Evolutionary conservation across 2,888 invertebrate genomes (phyloP), one percentile per base, ranked within the genome.

Genomic region (Diabrotica balteata): DNA sequence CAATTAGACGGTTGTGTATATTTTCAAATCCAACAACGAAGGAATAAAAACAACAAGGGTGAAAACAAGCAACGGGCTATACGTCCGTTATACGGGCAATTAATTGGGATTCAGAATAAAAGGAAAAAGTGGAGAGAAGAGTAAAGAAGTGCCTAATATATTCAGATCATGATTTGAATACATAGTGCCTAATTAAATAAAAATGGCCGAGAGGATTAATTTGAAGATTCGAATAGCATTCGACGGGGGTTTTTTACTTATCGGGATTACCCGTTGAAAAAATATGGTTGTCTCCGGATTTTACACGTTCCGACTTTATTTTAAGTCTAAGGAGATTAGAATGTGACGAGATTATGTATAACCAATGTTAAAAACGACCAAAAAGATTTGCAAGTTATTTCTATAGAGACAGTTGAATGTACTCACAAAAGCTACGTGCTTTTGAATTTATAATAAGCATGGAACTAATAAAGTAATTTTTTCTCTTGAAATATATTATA

Each of bases 21-120:
- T 54, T 54, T 54, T 7, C 8, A 43, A 54, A 7, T 10, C 43
- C 9, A 47, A 10, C 47, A 10, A 44, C 7, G 42, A 7, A 54
- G 43, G 54, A 52, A 17, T 54, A 11, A 43, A 43, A n/a, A 43
- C 9, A 43, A 43, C 42, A 43, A 10, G 43, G 32, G 57, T 22
- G 57, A 52, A 62, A 67, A 67, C 57, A 57, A 67, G 52, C 57
- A 57, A 66, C 54, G 22, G 22, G 44, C 47, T 45, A 10, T 32
- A 45, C 50, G 32, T 17, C 44, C 9, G 51, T 44, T 52, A 62
- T 62, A 43, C 42, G 46, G 58, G 57, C 43, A 53, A 63, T 67
- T 67, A 67, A 63, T 67, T 63, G 67, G 53, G 59, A 63, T 66
- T 63, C 43, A 52, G 63, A 59, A 67, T 52, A 67, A 53, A 51